A percentile compares a stretch with the other conserved stretches of the same genome.
phyloP scores from a whole-genome alignment of 2,797 vertebrate species.

The Sus cebifrons region DNA sequence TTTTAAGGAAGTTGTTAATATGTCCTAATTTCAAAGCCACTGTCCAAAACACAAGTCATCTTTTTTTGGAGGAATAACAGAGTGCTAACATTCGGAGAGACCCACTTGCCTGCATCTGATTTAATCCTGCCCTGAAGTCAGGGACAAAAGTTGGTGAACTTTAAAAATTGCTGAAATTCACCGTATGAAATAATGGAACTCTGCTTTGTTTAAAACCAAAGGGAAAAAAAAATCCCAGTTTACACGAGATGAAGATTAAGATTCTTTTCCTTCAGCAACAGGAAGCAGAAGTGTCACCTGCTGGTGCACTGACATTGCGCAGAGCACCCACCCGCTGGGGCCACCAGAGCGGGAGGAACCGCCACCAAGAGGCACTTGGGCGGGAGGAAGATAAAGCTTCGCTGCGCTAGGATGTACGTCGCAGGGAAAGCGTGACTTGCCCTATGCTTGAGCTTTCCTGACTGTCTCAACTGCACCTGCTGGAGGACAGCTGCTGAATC shows the following conservation, averaged over 20 bases:
- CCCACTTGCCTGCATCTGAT: neutral
- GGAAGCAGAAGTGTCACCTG: neutral
- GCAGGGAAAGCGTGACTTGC: neutral
- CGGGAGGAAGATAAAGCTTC: neutral
- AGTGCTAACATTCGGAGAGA: too few relatives aligned
- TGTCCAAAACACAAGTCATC: neutral
- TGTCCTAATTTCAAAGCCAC: neutral
- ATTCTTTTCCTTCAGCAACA: neutral
- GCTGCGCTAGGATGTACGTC: neutral
- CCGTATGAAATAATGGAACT: neutral
- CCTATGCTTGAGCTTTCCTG: neutral
- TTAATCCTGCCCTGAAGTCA: neutral
- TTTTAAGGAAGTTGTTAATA: neutral
- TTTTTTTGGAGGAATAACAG: neutral
- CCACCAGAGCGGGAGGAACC: neutral
- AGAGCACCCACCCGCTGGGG: neutral
- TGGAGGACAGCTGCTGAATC: neutral
- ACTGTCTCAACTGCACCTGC: accelerated
- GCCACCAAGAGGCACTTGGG: neutral
- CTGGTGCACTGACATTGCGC: neutral
- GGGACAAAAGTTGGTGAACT: neutral
- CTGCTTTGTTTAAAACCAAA: neutral
- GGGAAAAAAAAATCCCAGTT: neutral
- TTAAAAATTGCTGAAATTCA: neutral
- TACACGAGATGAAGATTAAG: neutral